Base-by-base conservation (phyloP, 2,797 vertebrate species). In the Coccyzus lansbergi region DNA sequence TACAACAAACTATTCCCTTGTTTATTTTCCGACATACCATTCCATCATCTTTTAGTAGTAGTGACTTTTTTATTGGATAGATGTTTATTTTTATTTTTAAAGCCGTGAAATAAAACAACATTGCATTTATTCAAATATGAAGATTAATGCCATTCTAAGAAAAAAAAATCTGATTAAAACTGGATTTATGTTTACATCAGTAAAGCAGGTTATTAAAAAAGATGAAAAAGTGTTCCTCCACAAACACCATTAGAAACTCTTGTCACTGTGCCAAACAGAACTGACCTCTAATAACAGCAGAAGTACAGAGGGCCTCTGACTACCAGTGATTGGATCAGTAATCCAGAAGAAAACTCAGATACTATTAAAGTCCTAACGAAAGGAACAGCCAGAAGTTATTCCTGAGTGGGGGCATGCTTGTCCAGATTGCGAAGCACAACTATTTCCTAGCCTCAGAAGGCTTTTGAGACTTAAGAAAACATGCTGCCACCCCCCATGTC, bases 281-380 rank as follows among this genome's bases (percentile, higher is more conserved):
- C 81, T 82, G 79, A 96, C 88, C 92, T 95, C 95, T 91, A 97
- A 94, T 95, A 95, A 95, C 94, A 97, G 94, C 72, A 83, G 31
- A 94, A 95, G 86, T 85, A 95, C 75, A 95, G 90, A 92, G 83
- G 62, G 76, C 74, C 92, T 95, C 79, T 92, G 86, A 97, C 78
- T 96, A 95, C 88, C 90, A 91, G 58, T 53, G 82, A 90, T 79
- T 95, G 95, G 94, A 89, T 79, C 88, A 97, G 92, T 70, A 81
- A 96, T 82, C 96, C 97, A 93, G 90, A 92, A 83, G 94, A 93
- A 96, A 97, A 97, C 94, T 97, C 53, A 17, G 94, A 96, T 97
- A 90, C 95, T 95, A 92, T 81, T 96, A 91, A 94, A 98, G 93
- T 74, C 76, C 69, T 94, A 95, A 93, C 74, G 88, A 97, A 92